Conservation (phyloP, 1,140 invertebrate species). For the Acromyrmex charruanus region DNA sequence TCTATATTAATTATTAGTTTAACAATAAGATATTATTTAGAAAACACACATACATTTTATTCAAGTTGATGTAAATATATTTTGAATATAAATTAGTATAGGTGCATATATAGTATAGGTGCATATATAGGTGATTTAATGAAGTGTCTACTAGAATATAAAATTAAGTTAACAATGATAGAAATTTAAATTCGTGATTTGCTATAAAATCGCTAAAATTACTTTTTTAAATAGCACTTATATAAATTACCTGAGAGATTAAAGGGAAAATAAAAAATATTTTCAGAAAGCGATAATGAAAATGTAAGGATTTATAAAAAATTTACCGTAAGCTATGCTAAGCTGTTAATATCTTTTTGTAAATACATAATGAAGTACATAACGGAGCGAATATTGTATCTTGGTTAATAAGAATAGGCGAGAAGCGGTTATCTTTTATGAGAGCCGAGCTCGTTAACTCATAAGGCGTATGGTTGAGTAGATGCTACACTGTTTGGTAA, state of each 20-base stretch:
- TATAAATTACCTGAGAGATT: neutral
- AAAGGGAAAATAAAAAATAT: neutral
- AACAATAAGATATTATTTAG: neutral
- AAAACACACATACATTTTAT: neutral
- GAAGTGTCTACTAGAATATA: neutral
- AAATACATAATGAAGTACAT: slow-evolving; percentile 15
- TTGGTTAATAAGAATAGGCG: neutral
- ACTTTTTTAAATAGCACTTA: neutral
- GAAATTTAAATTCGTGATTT: neutral
- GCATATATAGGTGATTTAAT: neutral
- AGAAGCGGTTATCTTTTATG: slow-evolving; percentile 7
- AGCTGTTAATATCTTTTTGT: neutral
- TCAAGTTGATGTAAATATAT: slow-evolving; percentile 12
- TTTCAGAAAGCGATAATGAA: neutral
- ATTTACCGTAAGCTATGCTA: neutral
- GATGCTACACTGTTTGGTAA: slow-evolving; percentile 5
- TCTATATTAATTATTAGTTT: neutral
- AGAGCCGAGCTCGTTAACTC: slow-evolving; percentile 44
- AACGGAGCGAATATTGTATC: neutral
- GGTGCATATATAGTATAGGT: slow-evolving; percentile 6
- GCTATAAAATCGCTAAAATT: neutral
- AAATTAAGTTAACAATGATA: slow-evolving; percentile 22
- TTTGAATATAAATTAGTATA: neutral
- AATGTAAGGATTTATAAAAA: neutral
- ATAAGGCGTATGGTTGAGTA: neutral